Evolutionary conservation across 2,797 vertebrate genomes (phyloP).

Genomic region (Galagoides demidoff): DNA sequence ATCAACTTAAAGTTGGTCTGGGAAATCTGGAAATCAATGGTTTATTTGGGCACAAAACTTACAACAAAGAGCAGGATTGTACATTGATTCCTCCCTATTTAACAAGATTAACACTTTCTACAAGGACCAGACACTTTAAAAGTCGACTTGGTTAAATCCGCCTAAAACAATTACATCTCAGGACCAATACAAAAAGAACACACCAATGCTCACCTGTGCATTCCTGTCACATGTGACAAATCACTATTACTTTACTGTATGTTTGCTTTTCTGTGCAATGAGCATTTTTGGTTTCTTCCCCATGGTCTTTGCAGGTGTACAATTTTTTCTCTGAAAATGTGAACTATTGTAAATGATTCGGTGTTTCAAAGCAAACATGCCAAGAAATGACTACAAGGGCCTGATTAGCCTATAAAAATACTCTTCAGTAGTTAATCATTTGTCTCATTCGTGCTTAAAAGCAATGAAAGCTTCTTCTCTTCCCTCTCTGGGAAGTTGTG

Average conservation of each 20-base stretch:
- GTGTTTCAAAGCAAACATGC: slow-evolving; percentile 38
- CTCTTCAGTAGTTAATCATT: slow-evolving; percentile 51
- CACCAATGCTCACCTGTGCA: neutral
- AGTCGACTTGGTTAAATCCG: neutral
- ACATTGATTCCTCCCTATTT: slow-evolving; percentile 17
- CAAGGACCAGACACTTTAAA: neutral
- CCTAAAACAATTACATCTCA: slow-evolving; percentile 41
- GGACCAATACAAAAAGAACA: neutral
- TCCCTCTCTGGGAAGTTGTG: neutral
- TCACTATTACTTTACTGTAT: neutral
- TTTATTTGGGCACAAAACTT: slow-evolving; percentile 11
- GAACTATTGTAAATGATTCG: slow-evolving; percentile 26
- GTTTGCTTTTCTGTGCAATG: slow-evolving; percentile 27
- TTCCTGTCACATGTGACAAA: neutral
- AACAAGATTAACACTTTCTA: neutral
- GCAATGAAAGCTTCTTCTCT: neutral
- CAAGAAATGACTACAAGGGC: slow-evolving; percentile 32
- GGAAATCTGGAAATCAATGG: slow-evolving; percentile 33
- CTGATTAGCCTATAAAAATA: slow-evolving; percentile 43
- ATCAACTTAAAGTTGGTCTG: slow-evolving; percentile 23
- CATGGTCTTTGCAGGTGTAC: neutral
- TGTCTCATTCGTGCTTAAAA: neutral
- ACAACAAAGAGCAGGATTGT: neutral
- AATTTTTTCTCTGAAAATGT: slow-evolving; percentile 40
- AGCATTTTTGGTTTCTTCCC: neutral